A percentile compares a stretch with the other conserved stretches of the same genome.
These are phyloP conservation scores for Phortica variegata DNA, from an alignment of 1,140 invertebrate species.

Conservation along the genomic window DNA sequence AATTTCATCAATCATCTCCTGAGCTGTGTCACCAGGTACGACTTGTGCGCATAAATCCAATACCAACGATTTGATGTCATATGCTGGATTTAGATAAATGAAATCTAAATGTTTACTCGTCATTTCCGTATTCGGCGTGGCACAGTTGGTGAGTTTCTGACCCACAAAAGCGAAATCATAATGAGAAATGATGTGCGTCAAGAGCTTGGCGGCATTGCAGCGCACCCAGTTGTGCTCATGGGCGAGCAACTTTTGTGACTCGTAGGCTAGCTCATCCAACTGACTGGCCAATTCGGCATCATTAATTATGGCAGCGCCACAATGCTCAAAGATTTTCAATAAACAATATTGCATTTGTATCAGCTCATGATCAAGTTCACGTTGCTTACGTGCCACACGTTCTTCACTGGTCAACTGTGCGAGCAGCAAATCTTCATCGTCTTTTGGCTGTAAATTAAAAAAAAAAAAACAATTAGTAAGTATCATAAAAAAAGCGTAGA, in stretches of 20 bases:
- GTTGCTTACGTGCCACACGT: conserved; percentile 57
- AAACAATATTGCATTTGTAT: conserved; percentile 63
- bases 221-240: conserved; percentile 70
- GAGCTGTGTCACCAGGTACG: conserved; percentile 61
- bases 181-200: conserved; percentile 69
- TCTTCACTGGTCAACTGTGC: conserved; percentile 13
- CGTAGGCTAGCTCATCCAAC: conserved; percentile 66
- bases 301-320: conserved; percentile 55
- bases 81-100: conserved; percentile 63
- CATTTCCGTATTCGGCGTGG: not conserved
- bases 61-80: conserved; percentile 66
- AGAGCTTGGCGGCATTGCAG: conserved; percentile 70
- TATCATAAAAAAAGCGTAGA: conserved; percentile 2
- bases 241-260: conserved; percentile 70
- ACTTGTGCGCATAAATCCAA: conserved; percentile 76
- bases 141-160: conserved; percentile 36
- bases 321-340: conserved; percentile 60
- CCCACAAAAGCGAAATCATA: conserved; percentile 62
- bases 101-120: conserved; percentile 57
- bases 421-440: conserved; percentile 15
- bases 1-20: conserved; percentile 68
- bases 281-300: conserved; percentile 53
- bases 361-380: conserved; percentile 60
- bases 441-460: conserved; percentile 1
- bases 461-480: not conserved